phyloP scores from a whole-genome alignment of 92 coral and sea anemone species.

The Palythoa grandiflora region DNA sequence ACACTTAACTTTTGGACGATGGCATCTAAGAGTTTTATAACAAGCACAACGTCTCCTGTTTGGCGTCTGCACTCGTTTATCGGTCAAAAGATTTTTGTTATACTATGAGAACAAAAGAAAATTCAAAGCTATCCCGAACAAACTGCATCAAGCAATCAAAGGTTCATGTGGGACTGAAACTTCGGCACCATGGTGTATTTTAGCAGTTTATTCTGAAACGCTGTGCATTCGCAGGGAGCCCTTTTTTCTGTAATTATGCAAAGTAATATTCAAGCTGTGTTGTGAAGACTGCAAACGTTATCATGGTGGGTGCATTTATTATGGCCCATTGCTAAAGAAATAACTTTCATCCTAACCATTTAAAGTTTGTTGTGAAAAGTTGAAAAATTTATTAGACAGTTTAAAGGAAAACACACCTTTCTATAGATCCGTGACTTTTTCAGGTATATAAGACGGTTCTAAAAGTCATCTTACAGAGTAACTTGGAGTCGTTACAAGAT shows the following conservation, averaged over 20 bases:
- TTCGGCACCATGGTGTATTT: not conserved
- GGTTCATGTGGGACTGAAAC: not conserved
- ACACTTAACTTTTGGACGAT: not conserved
- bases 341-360: not conserved
- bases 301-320: not conserved
- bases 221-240: not conserved
- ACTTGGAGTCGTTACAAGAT: not conserved
- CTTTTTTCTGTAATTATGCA: not conserved
- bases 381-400: not conserved
- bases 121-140: not conserved
- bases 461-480: not conserved
- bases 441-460: not conserved
- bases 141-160: not conserved
- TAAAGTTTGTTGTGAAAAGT: not conserved
- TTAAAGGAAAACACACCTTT: not conserved
- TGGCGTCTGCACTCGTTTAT: not conserved
- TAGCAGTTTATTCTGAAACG: not conserved
- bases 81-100: not conserved
- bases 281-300: not conserved
- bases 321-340: not conserved
- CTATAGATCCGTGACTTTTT: not conserved
- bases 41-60: not conserved
- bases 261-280: not conserved
- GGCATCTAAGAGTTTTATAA: not conserved
- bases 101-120: not conserved